Conservation (phyloP, 2,888 invertebrate genomes). For the Hartigia nigra region DNA sequence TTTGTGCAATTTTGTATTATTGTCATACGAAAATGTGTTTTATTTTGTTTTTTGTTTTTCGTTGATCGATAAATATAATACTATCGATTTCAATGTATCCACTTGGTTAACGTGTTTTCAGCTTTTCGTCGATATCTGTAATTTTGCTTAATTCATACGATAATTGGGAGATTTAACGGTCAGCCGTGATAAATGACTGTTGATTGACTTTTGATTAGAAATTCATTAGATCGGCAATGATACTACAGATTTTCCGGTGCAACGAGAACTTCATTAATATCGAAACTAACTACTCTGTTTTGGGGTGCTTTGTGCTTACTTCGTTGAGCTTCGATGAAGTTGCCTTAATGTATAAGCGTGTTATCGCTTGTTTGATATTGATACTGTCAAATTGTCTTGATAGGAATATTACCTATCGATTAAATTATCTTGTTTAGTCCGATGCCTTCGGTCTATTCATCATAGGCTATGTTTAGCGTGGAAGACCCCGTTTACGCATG, state of each 20-base stretch:
- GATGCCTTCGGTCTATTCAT: not conserved
- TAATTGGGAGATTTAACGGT: not conserved
- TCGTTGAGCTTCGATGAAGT: not conserved
- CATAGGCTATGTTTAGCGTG: not conserved
- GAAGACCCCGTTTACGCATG: not conserved
- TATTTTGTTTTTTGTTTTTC: not conserved
- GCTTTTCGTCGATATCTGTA: not conserved
- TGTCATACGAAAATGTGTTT: not conserved
- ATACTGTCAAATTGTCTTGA: not conserved
- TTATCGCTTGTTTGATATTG: not conserved
- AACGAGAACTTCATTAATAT: not conserved
- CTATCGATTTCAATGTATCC: not conserved
- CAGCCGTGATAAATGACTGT: not conserved
- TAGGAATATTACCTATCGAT: not conserved
- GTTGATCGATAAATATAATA: not conserved
- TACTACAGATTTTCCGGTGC: not conserved
- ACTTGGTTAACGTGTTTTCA: not conserved
- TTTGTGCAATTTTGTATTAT: not conserved
- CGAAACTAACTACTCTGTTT: not conserved
- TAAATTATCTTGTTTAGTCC: not conserved
- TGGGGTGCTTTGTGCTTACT: not conserved
- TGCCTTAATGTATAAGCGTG: not conserved
- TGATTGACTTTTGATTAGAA: not conserved
- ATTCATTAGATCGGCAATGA: not conserved
- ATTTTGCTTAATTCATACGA: not conserved